Base-by-base conservation (phyloP, 2,797 vertebrate species). In the Lacerta agilis region DNA sequence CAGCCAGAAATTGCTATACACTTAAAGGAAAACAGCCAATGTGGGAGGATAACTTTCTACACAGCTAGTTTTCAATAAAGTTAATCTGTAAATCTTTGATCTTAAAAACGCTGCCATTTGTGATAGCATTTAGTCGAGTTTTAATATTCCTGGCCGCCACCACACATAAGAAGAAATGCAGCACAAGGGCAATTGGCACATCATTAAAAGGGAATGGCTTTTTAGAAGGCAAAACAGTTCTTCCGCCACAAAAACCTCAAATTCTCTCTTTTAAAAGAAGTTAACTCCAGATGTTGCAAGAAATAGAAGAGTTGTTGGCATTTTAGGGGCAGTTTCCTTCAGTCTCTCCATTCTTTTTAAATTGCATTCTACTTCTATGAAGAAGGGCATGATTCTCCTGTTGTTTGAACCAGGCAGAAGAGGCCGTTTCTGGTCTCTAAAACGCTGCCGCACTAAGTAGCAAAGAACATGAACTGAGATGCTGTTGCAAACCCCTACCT, bases 241-340 rank as follows among this genome's bases (percentile, higher is more conserved):
- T 61, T 49, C 10, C 64, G 49, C 55, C 61, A 76, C 82, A 84
- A 84, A 82, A 86, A 4, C 71, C 71, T 76, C 80, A 90, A 71
- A 73, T 78, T 86, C 25, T 79, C 38, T 83, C 29, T 73, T 43
- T 78, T 79, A 45, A 82, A 79, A 82, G 33, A 71, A 84, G 20
- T 61, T 71, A 79, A 64, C 36, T 71, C 64, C 75, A 79, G 49
- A 75, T 73, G 55, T 80, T 81, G 23, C 15, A 79, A 38, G 29
- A 83, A 83, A 71, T 25, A 66, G 27, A 49, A 49, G 75, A 83
- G 33, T 20, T 69, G 33, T 10, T 78, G 80, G 45, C 72, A 41
- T 18, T 18, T 66, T 66, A 58, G 11, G 6, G 69, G 36, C 27
- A 45, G 45, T 38, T 76, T 77, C 33, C 3, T 77, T 1, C 49